A percentile compares a stretch with the other conserved stretches of the same genome.
phyloP scores from a whole-genome alignment of 2,888 invertebrate species.

The Epiperipatus broadwayi region DNA sequence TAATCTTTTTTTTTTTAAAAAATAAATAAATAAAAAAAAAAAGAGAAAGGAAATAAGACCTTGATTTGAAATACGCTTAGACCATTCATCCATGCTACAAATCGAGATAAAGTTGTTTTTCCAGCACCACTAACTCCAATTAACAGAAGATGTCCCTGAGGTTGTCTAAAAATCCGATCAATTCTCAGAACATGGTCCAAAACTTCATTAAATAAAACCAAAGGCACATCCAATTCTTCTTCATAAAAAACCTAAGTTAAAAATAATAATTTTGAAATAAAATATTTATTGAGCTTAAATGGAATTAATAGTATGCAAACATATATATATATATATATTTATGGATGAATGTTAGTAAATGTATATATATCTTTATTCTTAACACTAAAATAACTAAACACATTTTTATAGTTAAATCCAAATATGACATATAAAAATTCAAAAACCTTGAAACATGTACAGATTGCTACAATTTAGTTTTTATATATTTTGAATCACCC shows the following conservation, averaged over 20 bases:
- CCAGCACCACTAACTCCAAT: slow-evolving; percentile 98
- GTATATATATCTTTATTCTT: too few species aligned
- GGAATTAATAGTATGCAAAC: background rate
- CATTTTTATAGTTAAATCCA: too few species aligned
- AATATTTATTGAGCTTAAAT: background rate
- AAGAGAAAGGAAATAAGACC: slow-evolving; percentile 33
- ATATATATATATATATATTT: too few species aligned
- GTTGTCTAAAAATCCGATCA: slow-evolving; percentile 96
- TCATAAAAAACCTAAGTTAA: slow-evolving; percentile 70
- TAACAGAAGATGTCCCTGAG: slow-evolving; percentile 87
- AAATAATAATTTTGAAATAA: too few species aligned
- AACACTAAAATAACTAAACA: too few species aligned
- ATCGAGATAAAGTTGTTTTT: slow-evolving; percentile 93
- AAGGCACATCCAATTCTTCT: slow-evolving; percentile 92
- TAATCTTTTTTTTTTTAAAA: background rate
- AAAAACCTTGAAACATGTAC: too few species aligned
- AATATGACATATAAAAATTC: too few species aligned
- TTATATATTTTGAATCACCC: too few species aligned
- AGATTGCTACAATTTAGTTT: too few species aligned
- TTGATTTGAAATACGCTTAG: slow-evolving; percentile 97
- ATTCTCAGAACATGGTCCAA: slow-evolving; percentile 94
- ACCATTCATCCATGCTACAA: slow-evolving; percentile 99
- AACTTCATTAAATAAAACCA: slow-evolving; percentile 96
- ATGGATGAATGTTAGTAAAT: too few species aligned
- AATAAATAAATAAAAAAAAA: background rate